These are phyloP conservation scores for Phalacrocorax brasilianus DNA, from an alignment of 2,113 vertebrate genomes.

Conservation along the genomic window DNA sequence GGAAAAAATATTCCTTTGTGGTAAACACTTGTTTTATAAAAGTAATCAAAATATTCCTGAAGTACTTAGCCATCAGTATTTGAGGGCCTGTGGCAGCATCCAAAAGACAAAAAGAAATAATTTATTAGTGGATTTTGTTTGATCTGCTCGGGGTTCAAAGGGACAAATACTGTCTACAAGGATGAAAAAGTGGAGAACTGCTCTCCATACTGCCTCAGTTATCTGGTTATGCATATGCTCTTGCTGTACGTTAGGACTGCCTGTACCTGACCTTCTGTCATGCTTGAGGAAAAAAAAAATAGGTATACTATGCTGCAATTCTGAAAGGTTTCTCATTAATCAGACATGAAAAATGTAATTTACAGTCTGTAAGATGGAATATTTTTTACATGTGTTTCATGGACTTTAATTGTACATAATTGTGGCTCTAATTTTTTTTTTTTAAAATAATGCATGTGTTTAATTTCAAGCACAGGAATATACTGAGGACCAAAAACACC, in stretches of 20 bases:
- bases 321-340: background rate
- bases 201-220: constrained; percentile 45
- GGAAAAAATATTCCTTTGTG: background rate
- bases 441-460: background rate
- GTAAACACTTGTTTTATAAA: constrained; percentile 41
- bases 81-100: constrained; percentile 56
- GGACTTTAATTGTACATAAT: background rate
- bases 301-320: background rate
- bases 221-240: constrained; percentile 53
- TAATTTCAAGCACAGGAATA: background rate
- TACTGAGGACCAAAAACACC: background rate
- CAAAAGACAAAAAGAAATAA: constrained; percentile 66
- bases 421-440: background rate
- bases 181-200: constrained; percentile 57
- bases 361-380: background rate
- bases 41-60: constrained; percentile 59
- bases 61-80: constrained; percentile 44
- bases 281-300: background rate
- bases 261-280: constrained; percentile 35
- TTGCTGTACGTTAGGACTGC: background rate
- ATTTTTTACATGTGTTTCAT: background rate
- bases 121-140: constrained; percentile 67
- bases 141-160: constrained; percentile 67
- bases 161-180: constrained; percentile 64
- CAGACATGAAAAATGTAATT: background rate